phyloP scores from a whole-genome alignment of 2,888 invertebrate species.

The Drosophila neonasuta region DNA sequence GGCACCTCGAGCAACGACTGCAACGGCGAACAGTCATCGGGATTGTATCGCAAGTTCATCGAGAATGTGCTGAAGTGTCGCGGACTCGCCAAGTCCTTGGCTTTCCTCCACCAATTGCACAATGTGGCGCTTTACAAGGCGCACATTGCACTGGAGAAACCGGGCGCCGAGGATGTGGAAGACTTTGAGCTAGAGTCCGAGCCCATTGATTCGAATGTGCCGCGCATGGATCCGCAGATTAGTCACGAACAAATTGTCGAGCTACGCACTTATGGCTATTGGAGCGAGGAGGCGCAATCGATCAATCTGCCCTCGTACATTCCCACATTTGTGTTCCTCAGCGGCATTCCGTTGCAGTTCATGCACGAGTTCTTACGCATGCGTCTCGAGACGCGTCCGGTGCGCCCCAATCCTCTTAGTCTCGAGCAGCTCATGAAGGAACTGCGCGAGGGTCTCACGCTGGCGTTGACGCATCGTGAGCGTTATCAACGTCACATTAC shows the following conservation, averaged over 20 bases:
- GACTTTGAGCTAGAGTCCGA: conserved; percentile 81
- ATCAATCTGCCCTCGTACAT: conserved; percentile 93
- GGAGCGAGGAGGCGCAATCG: conserved; percentile 89
- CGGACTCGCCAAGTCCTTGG: conserved; percentile 91
- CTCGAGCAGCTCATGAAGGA: conserved; percentile 94
- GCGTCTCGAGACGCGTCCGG: conserved; percentile 91
- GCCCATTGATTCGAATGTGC: conserved; percentile 82
- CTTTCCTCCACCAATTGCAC: conserved; percentile 89
- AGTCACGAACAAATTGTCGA: conserved; percentile 80
- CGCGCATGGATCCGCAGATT: conserved; percentile 80
- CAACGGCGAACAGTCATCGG: conserved; percentile 83
- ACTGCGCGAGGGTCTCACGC: conserved; percentile 92
- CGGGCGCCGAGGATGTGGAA: conserved; percentile 76
- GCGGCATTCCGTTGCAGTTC: conserved; percentile 93
- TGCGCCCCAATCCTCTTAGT: conserved; percentile 92
- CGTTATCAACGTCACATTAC: conserved; percentile 87
- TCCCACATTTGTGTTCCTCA: conserved; percentile 92
- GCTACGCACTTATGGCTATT: conserved; percentile 86
- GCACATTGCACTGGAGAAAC: conserved; percentile 87
- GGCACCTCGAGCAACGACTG: conserved; percentile 83
- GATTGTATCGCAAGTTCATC: conserved; percentile 89
- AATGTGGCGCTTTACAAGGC: conserved; percentile 87
- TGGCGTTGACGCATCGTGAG: conserved; percentile 91
- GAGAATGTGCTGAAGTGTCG: conserved; percentile 93
- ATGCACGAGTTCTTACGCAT: conserved; percentile 94